Evolutionary conservation across 2,113 vertebrate genomes (phyloP), one percentile per base, ranked within the genome.

Genomic region (Dicentrarchus labrax): DNA sequence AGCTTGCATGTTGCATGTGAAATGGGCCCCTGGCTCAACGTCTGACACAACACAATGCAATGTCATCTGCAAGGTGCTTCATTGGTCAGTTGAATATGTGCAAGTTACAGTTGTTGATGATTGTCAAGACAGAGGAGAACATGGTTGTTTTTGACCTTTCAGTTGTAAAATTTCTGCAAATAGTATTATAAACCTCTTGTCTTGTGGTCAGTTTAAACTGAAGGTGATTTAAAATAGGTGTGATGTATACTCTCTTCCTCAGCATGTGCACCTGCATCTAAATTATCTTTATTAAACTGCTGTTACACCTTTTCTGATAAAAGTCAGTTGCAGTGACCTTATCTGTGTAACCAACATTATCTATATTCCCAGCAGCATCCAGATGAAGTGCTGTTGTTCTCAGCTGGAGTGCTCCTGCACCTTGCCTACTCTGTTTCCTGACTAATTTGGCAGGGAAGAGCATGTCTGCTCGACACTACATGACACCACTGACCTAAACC

Each of bases 371-470:
- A 61, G 80, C 82, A 78, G 83, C 80, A 80, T 84, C 78, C 83
- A 65, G 75, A 86, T 83, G 62, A 92, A 85, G 85, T 88, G 80
- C 88, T 89, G 76, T 89, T 88, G 84, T 89, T 89, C 84, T 86
- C 82, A 87, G 87, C 82, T 88, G 61, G 80, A 85, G 75, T 76
- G 76, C 83, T 84, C 80, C 82, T 76, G 85, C 86, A 88, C 76
- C 60, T 86, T 69, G 69, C 85, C 71, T 62, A 59, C 80, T 84
- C 80, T 78, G 78, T 87, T 92, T 92, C 76, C 68, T 73, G 77
- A 87, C 77, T 92, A 91, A 91, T 90, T 89, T 90, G 87, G 77
- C 80, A 78, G 83, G 76, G 57, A 82, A 81, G 83, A 90, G 65
- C 84, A 84, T 88, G 87, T 89, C 79, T 2, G 53, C 75, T 88